Base-by-base conservation (phyloP, 2,113 vertebrate species). In the Pycnonotus jocosus region DNA sequence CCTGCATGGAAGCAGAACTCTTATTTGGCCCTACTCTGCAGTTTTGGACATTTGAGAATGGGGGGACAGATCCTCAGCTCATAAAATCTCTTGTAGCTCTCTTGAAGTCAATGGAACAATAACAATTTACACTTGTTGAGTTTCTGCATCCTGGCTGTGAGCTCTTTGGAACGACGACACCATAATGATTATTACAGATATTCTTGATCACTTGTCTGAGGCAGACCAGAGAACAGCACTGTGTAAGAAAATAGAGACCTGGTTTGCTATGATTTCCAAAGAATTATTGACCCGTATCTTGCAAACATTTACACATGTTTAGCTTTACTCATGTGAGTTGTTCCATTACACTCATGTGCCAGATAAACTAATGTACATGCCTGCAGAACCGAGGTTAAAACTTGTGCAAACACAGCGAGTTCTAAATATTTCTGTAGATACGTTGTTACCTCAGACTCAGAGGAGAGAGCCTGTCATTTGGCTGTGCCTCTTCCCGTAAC, bases 231-330 rank as follows among this genome's bases (percentile, higher is more conserved):
- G 92, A 94, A 69, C 31, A 96, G 22, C 61, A 64, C 57, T 48
- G 53, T 38, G 42, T 51, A 90, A 86, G 88, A 94, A 94, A 95
- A 94, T 35, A 93, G 33, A 92, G 56, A 64, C 11, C 5, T 90
- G 64, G 76, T 96, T 95, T 96, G 90, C 92, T 96, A 84, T 81
- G 92, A 94, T 95, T 97, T 94, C 93, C 86, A 78, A 90, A 92
- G 92, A 96, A 92, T 94, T 95, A 94, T 50, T 96, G 93, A 97
- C 76, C 92, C 82, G 3, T 92, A 68, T 93, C 92, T 86, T 88
- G 88, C 94, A 96, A 96, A 97, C 88, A 92, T 92, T 96, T 93
- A 95, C 94, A 96, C 82, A 65, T 87, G 79, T 94, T 96, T 93
- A 92, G 88, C 83, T 94, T 95, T 93, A 88, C 83, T 78, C 92